Evolutionary conservation across 2,113 vertebrate genomes (phyloP), one percentile per base, ranked within the genome.

Genomic region (Colaptes auratus): DNA sequence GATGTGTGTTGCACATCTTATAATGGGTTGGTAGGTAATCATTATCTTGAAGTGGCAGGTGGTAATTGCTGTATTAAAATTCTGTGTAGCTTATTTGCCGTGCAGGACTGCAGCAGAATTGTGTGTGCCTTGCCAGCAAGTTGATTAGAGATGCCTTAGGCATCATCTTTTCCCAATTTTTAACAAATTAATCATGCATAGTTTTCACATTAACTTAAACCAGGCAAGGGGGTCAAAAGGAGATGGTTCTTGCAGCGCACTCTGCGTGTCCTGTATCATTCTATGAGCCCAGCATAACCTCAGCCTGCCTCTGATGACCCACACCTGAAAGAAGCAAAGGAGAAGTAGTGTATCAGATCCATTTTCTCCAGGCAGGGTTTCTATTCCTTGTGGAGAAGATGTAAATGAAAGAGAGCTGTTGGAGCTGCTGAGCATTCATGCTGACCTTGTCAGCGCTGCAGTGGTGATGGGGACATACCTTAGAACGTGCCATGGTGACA

Each of bases 41-140:
- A 64, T 91, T 84, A 86, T 87, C 71, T 80, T 83, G 70, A 95
- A 94, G 69, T 89, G 61, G 39, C 72, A 93, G 85, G 61, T 35
- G 10, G 72, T 96, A 93, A 96, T 93, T 96, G 59, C 80, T 89
- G 75, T 94, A 91, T 86, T 94, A 95, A 96, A 96, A 96, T 92
- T 95, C 83, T 12, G 4, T 59, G 52, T 80, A 56, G 61, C 64
- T 95, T 93, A 55, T 59, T 90, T 94, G 60, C 81, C 2, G 10
- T 39, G 33, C 50, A 86, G 64, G 55, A 86, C 77, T 79, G 89
- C 61, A 79, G 61, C 58, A 86, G 39, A 89, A 66, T 70, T 90
- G 12, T 18, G 65, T 7, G 35, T 65, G 60, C 53, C 63, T 94
- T 30, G 28, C 75, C 52, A 93, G 76, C 79, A 83, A 86, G 56